Evolutionary conservation across 2,797 vertebrate genomes (phyloP).

Genomic region (Hypotaenidia okinawae): DNA sequence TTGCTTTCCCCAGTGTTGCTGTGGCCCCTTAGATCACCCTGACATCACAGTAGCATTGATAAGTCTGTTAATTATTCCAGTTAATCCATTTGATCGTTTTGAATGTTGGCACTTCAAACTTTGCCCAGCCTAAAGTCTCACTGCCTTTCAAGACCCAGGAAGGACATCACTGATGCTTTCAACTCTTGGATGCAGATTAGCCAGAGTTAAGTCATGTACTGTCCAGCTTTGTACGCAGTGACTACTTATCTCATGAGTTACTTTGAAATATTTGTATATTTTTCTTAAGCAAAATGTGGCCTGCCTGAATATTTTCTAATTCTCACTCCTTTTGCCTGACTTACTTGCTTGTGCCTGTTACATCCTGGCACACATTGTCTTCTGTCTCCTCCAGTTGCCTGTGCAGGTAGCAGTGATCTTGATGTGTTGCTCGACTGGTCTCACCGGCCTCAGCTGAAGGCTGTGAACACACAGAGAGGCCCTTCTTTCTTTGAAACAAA

Average conservation of each 20-base stretch:
- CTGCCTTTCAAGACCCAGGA: neutral
- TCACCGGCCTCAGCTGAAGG: neutral
- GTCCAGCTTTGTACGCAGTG: fast-evolving
- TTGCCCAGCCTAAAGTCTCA: neutral
- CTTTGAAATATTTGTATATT: neutral
- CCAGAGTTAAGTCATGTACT: neutral
- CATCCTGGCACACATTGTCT: neutral
- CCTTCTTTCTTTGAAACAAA: neutral
- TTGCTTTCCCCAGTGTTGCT: neutral
- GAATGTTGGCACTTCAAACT: neutral
- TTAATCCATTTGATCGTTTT: neutral
- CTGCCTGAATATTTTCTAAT: neutral
- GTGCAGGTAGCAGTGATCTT: neutral
- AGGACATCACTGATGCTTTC: neutral
- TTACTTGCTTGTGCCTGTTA: neutral
- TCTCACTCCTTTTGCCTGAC: neutral
- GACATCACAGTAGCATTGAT: neutral
- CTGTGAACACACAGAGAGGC: neutral
- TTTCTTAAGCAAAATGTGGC: neutral
- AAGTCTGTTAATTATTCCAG: neutral
- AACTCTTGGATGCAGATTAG: neutral
- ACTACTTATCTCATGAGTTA: neutral
- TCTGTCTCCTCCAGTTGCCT: neutral
- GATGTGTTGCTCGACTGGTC: neutral
- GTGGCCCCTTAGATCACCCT: neutral